These are phyloP conservation scores for Vulpes lagopus DNA, from an alignment of 2,113 vertebrate genomes.

Conservation along the genomic window DNA sequence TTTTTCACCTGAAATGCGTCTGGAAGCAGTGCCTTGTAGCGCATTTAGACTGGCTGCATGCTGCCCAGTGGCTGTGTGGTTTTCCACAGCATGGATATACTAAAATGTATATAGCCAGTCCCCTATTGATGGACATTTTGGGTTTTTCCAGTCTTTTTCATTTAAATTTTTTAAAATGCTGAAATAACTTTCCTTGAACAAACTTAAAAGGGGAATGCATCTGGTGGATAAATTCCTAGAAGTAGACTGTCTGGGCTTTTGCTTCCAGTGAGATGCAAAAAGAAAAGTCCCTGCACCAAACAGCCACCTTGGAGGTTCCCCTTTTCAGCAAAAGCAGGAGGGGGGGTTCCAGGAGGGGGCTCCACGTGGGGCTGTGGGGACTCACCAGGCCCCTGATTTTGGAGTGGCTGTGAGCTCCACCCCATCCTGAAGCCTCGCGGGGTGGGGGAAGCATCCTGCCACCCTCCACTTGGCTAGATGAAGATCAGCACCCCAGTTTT, in stretches of 20 bases:
- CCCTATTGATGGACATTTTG: neutral
- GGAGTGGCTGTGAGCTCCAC: neutral
- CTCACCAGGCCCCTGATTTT: neutral
- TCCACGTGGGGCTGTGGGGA: neutral
- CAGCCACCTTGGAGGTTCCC: conserved; percentile 8
- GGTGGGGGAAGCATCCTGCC: neutral
- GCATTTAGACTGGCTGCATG: accelerated
- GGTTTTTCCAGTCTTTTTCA: conserved; percentile 55
- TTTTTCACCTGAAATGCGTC: neutral
- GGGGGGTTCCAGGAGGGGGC: neutral
- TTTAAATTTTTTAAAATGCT: conserved; percentile 35
- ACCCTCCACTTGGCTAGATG: neutral
- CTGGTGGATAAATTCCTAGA: conserved; percentile 77
- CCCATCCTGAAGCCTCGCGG: neutral
- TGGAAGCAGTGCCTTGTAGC: neutral
- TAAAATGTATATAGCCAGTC: neutral
- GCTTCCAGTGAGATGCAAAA: conserved; percentile 2
- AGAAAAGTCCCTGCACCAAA: conserved; percentile 68
- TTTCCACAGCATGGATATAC: neutral
- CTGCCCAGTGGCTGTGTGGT: neutral
- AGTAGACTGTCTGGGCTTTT: conserved; percentile 38
- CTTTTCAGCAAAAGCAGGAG: conserved; percentile 7
- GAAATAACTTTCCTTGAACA: neutral
- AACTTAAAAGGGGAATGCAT: neutral
- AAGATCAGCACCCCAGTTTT: neutral